These are phyloP conservation scores for Caenorhabditis briggsae DNA, from an alignment of 1,140 invertebrate genomes.

Conservation along the genomic window DNA sequence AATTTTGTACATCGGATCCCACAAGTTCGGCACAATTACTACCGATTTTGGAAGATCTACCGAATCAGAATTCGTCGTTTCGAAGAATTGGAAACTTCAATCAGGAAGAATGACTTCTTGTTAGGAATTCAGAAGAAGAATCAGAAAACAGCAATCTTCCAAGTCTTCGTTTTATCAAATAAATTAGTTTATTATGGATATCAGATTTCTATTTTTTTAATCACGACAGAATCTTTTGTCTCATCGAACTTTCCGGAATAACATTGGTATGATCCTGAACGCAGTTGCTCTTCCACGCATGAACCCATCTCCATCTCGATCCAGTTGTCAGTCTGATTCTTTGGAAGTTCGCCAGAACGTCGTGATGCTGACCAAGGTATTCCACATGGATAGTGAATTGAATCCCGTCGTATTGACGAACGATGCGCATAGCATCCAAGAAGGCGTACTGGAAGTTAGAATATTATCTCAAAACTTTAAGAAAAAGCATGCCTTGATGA, in stretches of 20 bases:
- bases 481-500: neutral
- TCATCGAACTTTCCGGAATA: neutral
- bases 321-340: neutral
- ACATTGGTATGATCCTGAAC: neutral
- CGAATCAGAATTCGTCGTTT: neutral
- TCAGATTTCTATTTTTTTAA: neutral
- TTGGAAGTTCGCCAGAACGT: neutral
- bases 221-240: neutral
- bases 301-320: neutral
- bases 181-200: neutral
- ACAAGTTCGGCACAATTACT: neutral
- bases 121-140: neutral
- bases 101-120: slow-evolving; percentile 7
- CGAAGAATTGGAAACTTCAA: slow-evolving; percentile 10
- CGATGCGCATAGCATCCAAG: neutral
- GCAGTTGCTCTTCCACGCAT: neutral
- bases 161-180: neutral
- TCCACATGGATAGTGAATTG: neutral
- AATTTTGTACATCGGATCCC: neutral
- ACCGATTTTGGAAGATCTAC: too few species aligned
- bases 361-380: neutral
- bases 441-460: neutral
- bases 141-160: neutral
- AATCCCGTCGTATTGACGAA: neutral
- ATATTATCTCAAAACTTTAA: too few species aligned